Conservation (phyloP, 2,797 vertebrate genomes). For the Rousettus madagascariensis region DNA sequence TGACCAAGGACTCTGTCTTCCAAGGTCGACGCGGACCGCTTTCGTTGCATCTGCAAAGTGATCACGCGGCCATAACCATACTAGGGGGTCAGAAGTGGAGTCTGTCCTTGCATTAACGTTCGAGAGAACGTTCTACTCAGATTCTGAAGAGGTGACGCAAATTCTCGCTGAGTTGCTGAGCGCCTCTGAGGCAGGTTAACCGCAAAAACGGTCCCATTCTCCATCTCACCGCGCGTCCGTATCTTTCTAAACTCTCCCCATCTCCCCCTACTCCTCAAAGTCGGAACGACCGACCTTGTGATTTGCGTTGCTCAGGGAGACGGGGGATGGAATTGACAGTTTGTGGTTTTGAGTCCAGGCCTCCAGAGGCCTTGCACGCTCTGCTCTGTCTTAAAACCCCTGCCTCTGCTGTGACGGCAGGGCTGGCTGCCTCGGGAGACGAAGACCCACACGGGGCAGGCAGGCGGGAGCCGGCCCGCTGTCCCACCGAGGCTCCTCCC, state of each 20-base stretch:
- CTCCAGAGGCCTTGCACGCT: neutral
- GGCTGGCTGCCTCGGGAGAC: neutral
- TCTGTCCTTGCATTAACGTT: neutral
- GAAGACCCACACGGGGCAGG: accelerated
- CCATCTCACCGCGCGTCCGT: accelerated
- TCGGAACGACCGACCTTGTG: neutral
- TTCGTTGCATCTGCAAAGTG: neutral
- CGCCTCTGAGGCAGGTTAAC: neutral
- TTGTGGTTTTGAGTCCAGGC: neutral
- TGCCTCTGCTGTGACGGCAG: neutral
- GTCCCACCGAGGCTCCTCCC: neutral
- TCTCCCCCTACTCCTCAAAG: neutral
- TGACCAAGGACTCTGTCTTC: neutral
- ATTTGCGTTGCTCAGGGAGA: neutral
- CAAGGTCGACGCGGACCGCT: neutral
- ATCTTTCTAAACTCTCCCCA: neutral
- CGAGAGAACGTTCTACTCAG: neutral
- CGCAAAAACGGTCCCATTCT: neutral
- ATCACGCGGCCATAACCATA: neutral
- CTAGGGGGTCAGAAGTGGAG: neutral
- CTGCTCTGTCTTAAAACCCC: neutral
- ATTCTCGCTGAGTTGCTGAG: neutral
- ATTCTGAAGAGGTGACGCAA: neutral
- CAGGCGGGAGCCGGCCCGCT: neutral
- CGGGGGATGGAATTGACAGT: too few species aligned